These are phyloP conservation scores for Lochmaea crataegi DNA, from an alignment of 2,888 invertebrate species.

Conservation along the genomic window DNA sequence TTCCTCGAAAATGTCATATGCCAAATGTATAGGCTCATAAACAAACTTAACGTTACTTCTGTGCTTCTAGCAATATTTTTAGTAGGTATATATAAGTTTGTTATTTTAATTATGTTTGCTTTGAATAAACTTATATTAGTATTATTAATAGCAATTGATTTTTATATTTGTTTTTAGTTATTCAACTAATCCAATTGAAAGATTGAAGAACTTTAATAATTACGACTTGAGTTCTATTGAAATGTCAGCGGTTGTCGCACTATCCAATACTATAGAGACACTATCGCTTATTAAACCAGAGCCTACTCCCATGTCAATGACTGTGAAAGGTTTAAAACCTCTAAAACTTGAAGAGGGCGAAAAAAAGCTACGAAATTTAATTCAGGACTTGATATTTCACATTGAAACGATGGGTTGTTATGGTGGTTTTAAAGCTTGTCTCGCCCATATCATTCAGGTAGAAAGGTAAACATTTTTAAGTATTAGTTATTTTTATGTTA, in stretches of 20 bases:
- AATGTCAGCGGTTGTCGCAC: conserved; percentile 34
- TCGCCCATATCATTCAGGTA: conserved; percentile 72
- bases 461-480: conserved; percentile 61
- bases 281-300: conserved; percentile 48
- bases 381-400: conserved; percentile 53
- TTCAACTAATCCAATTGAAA: conserved; percentile 67
- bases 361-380: conserved; percentile 53
- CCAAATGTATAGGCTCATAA: too few species aligned
- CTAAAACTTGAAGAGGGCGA: conserved; percentile 52
- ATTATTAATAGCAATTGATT: too few species aligned
- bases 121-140: too few species aligned
- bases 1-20: too few species aligned
- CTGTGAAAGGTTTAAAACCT: conserved; percentile 45
- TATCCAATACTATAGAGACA: conserved; percentile 43
- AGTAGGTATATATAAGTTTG: too few species aligned
- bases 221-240: conserved; percentile 37
- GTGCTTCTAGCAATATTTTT: too few species aligned
- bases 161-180: conserved; percentile 58
- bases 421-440: conserved; percentile 71
- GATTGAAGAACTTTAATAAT: conserved; percentile 52
- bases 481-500: background rate
- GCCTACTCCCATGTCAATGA: conserved; percentile 32
- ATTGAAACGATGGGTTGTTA: conserved; percentile 68
- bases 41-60: too few species aligned
- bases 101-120: too few species aligned